phyloP scores from a whole-genome alignment of 2,797 vertebrate genomes.

The Momotus momota region DNA sequence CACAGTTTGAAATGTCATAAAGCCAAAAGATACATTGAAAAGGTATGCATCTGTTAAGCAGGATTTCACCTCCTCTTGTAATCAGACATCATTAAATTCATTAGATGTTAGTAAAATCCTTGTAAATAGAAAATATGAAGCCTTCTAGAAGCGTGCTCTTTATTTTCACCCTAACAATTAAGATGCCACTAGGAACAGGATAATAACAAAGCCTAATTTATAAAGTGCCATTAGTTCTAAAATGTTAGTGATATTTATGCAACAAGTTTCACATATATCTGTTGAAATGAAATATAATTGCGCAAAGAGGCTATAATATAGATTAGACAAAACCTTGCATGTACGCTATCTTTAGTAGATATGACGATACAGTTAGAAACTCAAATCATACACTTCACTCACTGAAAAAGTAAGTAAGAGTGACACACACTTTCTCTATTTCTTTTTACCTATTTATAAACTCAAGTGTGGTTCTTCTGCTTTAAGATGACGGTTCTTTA shows the following conservation, averaged over 20 bases:
- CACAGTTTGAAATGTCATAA: constrained; percentile 47
- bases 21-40: constrained; percentile 71
- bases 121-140: constrained; percentile 78
- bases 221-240: constrained; percentile 39
- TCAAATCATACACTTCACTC: constrained; percentile 33
- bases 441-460: background rate
- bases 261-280: constrained; percentile 48
- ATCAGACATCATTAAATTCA: constrained; percentile 76
- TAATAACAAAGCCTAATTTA: constrained; percentile 71
- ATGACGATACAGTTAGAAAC: background rate
- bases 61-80: constrained; percentile 75
- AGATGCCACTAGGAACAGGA: constrained; percentile 42
- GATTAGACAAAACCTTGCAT: constrained; percentile 36
- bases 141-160: constrained; percentile 66
- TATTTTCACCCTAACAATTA: constrained; percentile 72
- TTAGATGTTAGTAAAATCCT: constrained; percentile 72
- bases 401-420: constrained; percentile 39
- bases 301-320: background rate
- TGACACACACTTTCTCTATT: background rate
- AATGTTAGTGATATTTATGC: constrained; percentile 28
- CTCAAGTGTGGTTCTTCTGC: background rate
- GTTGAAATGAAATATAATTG: constrained; percentile 62
- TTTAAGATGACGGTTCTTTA: background rate
- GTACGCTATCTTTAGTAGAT: background rate
- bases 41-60: constrained; percentile 74